A percentile compares a stretch with the other conserved stretches of the same genome.
Conservation (phyloP, 2,797 vertebrate species). For the Phoeniculus purpureus region DNA sequence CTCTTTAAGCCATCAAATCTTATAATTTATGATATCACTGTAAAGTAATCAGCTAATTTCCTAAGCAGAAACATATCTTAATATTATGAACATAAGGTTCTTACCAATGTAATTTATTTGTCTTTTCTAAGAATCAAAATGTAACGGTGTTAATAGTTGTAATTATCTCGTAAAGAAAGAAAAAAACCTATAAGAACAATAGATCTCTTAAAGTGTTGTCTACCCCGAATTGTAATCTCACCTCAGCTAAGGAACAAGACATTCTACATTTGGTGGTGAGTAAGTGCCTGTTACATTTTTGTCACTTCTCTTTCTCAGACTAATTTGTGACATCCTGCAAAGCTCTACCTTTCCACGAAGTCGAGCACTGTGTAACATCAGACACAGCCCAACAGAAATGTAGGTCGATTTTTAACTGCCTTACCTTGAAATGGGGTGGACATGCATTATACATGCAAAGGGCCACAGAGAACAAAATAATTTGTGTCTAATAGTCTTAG, state of each 20-base stretch:
- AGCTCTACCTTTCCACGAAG: neutral
- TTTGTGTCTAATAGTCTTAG: conserved; percentile 18
- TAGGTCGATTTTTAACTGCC: conserved; percentile 56
- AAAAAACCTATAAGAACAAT: conserved; percentile 37
- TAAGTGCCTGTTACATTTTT: neutral
- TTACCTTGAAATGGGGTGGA: conserved; percentile 9
- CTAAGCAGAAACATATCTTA: conserved; percentile 57
- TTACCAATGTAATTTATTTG: conserved; percentile 59
- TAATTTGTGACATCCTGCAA: neutral
- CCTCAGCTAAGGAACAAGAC: conserved; percentile 13
- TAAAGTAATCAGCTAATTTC: conserved; percentile 52
- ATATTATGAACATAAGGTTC: conserved; percentile 62
- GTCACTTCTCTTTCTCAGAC: conserved; percentile 3
- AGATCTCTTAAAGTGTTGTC: conserved; percentile 18
- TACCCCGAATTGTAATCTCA: conserved; percentile 26
- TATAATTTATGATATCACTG: conserved; percentile 12
- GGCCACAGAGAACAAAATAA: neutral
- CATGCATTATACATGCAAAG: conserved; percentile 45
- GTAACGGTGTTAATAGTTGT: conserved; percentile 50
- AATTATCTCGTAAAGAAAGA: conserved; percentile 59
- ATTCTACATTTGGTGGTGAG: neutral
- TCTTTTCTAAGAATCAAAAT: conserved; percentile 52
- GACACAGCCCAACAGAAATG: conserved; percentile 28
- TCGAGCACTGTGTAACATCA: neutral
- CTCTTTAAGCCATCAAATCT: conserved; percentile 18